Conservation (phyloP, 2,113 vertebrate species). For the Etia nguti region DNA sequence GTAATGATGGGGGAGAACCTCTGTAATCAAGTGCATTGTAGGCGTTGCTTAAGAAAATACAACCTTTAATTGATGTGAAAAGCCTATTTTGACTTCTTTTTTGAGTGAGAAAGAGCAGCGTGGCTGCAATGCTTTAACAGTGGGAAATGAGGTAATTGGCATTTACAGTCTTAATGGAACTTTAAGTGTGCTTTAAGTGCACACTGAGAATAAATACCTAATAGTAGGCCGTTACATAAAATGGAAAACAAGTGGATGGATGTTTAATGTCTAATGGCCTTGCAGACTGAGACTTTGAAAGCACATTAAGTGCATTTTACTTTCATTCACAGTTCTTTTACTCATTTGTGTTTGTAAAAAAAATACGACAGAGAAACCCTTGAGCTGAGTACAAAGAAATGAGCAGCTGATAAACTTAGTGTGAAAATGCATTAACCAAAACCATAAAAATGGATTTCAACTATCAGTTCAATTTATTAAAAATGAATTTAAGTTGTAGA, state of each 20-base stretch:
- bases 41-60: background rate
- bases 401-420: background rate
- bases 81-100: background rate
- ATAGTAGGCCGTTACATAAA: background rate
- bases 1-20: background rate
- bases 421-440: background rate
- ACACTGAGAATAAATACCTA: background rate
- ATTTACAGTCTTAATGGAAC: background rate
- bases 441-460: background rate
- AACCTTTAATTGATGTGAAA: background rate
- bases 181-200: conserved; percentile 2
- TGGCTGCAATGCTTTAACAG: background rate
- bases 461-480: background rate
- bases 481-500: background rate
- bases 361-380: background rate
- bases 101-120: background rate
- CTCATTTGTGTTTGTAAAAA: background rate
- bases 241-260: background rate
- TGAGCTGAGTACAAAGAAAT: background rate
- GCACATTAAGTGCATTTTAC: background rate
- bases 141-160: background rate
- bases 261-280: conserved; percentile 23
- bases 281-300: background rate
- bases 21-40: background rate
- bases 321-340: background rate